Percentiles rank a stretch among this genome's conserved stretches.
phyloP scores from a whole-genome alignment of 2,888 invertebrate genomes.

The Ceratothoa steindachneri region DNA sequence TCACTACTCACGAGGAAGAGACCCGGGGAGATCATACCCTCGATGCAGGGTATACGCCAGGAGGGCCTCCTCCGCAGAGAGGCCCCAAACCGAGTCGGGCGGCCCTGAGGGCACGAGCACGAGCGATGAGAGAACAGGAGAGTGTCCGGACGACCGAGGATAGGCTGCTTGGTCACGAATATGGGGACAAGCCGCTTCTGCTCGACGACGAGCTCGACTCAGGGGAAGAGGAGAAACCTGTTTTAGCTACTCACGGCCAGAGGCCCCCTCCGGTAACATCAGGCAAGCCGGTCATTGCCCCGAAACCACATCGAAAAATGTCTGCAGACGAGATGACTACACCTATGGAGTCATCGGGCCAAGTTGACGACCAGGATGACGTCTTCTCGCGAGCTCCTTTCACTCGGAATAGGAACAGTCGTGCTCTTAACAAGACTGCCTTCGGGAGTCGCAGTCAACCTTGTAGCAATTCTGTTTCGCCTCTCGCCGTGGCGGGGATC shows the following conservation, averaged over 20 bases:
- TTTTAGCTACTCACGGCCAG: not conserved
- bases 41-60: slow-evolving; percentile 19
- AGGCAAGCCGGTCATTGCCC: not conserved
- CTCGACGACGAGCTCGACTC: slow-evolving; percentile 73
- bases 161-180: slow-evolving; percentile 66
- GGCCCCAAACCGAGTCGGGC: slow-evolving; percentile 36
- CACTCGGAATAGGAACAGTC: slow-evolving; percentile 5
- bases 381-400: slow-evolving; percentile 46
- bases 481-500: slow-evolving; percentile 20
- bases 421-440: slow-evolving; percentile 25
- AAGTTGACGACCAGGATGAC: slow-evolving; percentile 36
- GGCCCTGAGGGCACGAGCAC: slow-evolving; percentile 45
- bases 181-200: slow-evolving; percentile 69
- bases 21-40: slow-evolving; percentile 3
- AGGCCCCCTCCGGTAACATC: not conserved
- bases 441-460: slow-evolving; percentile 36
- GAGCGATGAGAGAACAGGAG: slow-evolving; percentile 43
- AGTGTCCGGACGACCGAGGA: slow-evolving; percentile 49
- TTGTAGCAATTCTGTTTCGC: slow-evolving; percentile 37
- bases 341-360: slow-evolving; percentile 18
- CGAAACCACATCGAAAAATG: slow-evolving; percentile 26
- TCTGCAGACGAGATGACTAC: slow-evolving; percentile 27
- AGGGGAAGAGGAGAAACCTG: slow-evolving; percentile 53
- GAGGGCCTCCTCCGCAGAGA: slow-evolving; percentile 20
- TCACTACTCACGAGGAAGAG: slow-evolving; percentile 52